Conservation (phyloP, 2,797 vertebrate genomes). For the Chelon auratus region DNA sequence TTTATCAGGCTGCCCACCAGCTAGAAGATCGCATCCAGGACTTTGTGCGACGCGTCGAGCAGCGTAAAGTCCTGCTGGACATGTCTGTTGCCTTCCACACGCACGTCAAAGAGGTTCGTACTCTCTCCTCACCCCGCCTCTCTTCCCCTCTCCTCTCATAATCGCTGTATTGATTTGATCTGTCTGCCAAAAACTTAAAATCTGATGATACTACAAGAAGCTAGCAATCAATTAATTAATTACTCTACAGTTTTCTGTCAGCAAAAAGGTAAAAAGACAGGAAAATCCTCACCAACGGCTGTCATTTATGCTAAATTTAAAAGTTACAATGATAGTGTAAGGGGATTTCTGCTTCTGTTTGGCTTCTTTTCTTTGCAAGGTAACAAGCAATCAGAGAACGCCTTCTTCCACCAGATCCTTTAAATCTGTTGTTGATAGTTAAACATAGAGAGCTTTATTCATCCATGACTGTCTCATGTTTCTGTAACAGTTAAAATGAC, state of each 20-base stretch:
- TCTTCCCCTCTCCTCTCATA: neutral
- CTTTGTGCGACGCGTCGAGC: slow-evolving; percentile 96
- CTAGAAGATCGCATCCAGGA: slow-evolving; percentile 97
- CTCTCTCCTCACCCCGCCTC: neutral
- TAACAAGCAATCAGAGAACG: neutral
- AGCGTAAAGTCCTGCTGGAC: slow-evolving; percentile 95
- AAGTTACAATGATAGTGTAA: too few relatives aligned
- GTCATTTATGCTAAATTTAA: too few relatives aligned
- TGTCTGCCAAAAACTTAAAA: neutral
- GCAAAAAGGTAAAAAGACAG: neutral
- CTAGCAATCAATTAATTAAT: too few relatives aligned
- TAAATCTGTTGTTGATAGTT: neutral
- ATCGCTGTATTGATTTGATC: neutral
- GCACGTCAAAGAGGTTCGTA: slow-evolving; percentile 94
- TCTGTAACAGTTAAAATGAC: neutral
- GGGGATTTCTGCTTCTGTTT: too few relatives aligned
- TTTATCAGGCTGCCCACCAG: slow-evolving; percentile 97
- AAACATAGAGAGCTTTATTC: too few relatives aligned
- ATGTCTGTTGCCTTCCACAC: slow-evolving; percentile 99
- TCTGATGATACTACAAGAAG: neutral
- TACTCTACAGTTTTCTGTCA: neutral
- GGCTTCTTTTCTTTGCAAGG: too few relatives aligned
- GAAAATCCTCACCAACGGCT: neutral
- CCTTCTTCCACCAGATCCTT: neutral
- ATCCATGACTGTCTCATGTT: too few relatives aligned